Evolutionary conservation across 23 tunicate genomes (phyloP).

Genomic region (Trididemnum clinides): DNA sequence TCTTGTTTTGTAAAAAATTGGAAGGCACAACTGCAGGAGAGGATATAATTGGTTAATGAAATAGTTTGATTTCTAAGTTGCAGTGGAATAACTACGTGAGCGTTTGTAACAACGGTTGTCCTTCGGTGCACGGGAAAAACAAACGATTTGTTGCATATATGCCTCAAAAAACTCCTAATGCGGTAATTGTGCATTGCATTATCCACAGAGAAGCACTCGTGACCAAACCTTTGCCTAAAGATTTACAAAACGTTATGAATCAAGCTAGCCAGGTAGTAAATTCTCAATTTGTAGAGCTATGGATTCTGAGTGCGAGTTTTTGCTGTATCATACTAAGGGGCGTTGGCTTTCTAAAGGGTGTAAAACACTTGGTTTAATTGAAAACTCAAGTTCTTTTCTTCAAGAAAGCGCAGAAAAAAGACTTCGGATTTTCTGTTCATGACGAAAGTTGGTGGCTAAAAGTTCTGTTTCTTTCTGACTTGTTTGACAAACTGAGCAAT

Average conservation of each 20-base stretch:
- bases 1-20: slow-evolving; percentile 70
- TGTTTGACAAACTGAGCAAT: slow-evolving; percentile 70
- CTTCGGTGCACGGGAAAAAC: slow-evolving; percentile 51
- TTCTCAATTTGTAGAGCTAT: slow-evolving; percentile 52
- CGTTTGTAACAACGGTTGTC: slow-evolving; percentile 54
- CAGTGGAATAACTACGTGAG: slow-evolving; percentile 56
- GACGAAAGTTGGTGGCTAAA: slow-evolving; percentile 62
- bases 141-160: slow-evolving; percentile 59
- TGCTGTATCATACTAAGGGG: slow-evolving; percentile 55
- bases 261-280: slow-evolving; percentile 49
- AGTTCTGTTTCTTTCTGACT: slow-evolving; percentile 75
- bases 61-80: slow-evolving; percentile 32
- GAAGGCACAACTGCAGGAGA: slow-evolving; percentile 58
- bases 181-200: slow-evolving; percentile 55
- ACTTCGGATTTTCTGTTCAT: slow-evolving; percentile 60
- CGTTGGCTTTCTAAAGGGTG: slow-evolving; percentile 62
- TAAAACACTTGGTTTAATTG: slow-evolving; percentile 56
- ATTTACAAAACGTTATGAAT: slow-evolving; percentile 45
- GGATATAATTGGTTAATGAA: slow-evolving; percentile 57
- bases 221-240: slow-evolving; percentile 57
- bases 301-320: slow-evolving; percentile 50
- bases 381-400: slow-evolving; percentile 63
- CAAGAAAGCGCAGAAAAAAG: slow-evolving; percentile 62
- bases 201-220: slow-evolving; percentile 70
- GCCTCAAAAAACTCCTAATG: slow-evolving; percentile 53